Percentiles rank a stretch among this genome's conserved stretches.
phyloP scores from a whole-genome alignment of 2,888 invertebrate genomes.

The Galerucella nymphaeae region DNA sequence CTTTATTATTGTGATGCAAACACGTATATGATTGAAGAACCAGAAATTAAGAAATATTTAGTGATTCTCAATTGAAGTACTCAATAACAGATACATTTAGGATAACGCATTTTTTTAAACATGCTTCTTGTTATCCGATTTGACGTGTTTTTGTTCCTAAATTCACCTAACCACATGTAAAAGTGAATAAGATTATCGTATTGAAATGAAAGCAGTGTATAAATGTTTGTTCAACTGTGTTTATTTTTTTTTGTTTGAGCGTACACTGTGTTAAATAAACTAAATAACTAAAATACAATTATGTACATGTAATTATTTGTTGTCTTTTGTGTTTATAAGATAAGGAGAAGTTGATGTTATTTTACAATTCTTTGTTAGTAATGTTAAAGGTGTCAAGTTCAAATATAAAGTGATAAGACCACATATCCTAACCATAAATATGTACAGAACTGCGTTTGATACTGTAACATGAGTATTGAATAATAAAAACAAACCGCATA shows the following conservation, averaged over 20 bases:
- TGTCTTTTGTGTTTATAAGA: background rate
- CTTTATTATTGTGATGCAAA: too few species aligned
- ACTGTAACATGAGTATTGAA: background rate
- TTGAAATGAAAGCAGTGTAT: background rate
- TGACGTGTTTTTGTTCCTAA: background rate
- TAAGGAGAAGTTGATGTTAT: background rate
- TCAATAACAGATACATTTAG: background rate
- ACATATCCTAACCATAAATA: background rate
- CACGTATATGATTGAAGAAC: too few species aligned
- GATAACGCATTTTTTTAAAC: background rate
- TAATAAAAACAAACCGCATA: background rate
- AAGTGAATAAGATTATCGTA: background rate
- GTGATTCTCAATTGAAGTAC: too few species aligned
- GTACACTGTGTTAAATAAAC: background rate
- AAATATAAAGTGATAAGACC: background rate
- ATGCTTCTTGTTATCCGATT: background rate
- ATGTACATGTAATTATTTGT: background rate
- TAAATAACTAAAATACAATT: background rate
- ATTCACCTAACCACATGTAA: background rate
- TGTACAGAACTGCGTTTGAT: background rate
- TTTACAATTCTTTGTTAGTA: background rate
- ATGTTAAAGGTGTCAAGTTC: background rate
- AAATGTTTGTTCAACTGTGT: slow-evolving; percentile 7
- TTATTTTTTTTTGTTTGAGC: slow-evolving; percentile 1
- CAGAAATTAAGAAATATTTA: too few species aligned